Evolutionary conservation across 1,140 invertebrate genomes (phyloP), one percentile per base, ranked within the genome.

Genomic region (Homarus americanus): DNA sequence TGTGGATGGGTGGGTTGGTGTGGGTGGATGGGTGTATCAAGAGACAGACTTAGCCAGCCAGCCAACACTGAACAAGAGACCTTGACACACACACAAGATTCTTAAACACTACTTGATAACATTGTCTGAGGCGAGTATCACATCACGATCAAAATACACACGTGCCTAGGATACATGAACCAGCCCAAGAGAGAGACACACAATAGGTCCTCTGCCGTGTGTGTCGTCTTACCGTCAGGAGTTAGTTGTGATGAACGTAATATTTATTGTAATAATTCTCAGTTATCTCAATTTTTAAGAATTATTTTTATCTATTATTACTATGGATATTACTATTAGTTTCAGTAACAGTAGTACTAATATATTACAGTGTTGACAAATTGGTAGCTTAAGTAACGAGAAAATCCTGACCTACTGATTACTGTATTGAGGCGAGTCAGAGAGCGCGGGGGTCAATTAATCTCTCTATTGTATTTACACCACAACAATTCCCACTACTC

Each of bases 141-240:
- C 58, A 83, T 83, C 82, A 83, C 82, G 38, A 83, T 69, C 58
- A 83, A n/a, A n/a, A 83, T 66, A 36, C 53, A 83, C 41, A 83
- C n/a, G n/a, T 80, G 41, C n/a, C 32, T 44, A n/a, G 28, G 34
- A 80, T 28, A n/a, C 78, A 32, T 34, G 41, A 44, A 80, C 41
- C 41, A 32, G 44, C 28, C 78, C 41, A 80, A n/a, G 44, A 32
- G 44, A 40, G n/a, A 38, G 28, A n/a, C 36, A 41, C 34, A 5
- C 34, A 41, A 41, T n/a, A 24, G 28, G 38, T 78, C 24, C 41
- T 15, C 15, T 38, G 4, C 28, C 40, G 24, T 15, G 34, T 40
- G 7, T 17, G 40, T n/a, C 75, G 28, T 1, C n/a, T n/a, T 34
- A 12, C 17, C 75, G 2, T 24, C 75, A 4, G 24, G 72, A 38